phyloP scores from a whole-genome alignment of 1,140 invertebrate genomes.

The Coptotermes formosanus region DNA sequence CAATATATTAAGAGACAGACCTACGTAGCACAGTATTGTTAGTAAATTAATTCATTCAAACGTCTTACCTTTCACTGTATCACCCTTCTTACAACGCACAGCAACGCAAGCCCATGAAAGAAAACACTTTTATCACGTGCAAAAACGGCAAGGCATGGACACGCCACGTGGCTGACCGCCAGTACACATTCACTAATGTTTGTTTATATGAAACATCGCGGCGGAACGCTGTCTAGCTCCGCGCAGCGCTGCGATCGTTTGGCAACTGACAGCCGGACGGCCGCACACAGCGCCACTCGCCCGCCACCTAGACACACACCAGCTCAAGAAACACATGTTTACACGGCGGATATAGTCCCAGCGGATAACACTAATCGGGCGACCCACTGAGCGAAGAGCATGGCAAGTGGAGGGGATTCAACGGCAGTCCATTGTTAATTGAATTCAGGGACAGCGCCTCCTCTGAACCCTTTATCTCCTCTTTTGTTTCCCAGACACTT shows the following conservation, averaged over 20 bases:
- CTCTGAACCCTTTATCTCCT: too few species aligned
- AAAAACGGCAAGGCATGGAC: not conserved
- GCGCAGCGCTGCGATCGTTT: not conserved
- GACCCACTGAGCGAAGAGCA: not conserved
- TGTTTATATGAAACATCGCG: not conserved
- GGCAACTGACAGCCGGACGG: not conserved
- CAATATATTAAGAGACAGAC: too few species aligned
- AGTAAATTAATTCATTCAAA: too few species aligned
- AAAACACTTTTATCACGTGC: not conserved
- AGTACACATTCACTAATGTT: not conserved
- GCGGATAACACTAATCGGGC: not conserved
- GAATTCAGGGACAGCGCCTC: not conserved
- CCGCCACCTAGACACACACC: not conserved
- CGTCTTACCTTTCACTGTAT: too few species aligned
- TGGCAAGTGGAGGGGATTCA: not conserved
- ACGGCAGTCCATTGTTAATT: not conserved
- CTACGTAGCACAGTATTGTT: too few species aligned
- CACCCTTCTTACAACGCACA: not conserved
- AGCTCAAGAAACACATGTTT: not conserved
- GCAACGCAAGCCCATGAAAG: not conserved
- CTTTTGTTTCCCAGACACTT: too few species aligned
- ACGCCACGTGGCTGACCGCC: not conserved
- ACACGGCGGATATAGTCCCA: not conserved
- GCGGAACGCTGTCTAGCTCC: not conserved
- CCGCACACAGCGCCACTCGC: not conserved